Evolutionary conservation across 2,888 invertebrate genomes (phyloP), one percentile per base, ranked within the genome.

Genomic region (Acronicta alni): DNA sequence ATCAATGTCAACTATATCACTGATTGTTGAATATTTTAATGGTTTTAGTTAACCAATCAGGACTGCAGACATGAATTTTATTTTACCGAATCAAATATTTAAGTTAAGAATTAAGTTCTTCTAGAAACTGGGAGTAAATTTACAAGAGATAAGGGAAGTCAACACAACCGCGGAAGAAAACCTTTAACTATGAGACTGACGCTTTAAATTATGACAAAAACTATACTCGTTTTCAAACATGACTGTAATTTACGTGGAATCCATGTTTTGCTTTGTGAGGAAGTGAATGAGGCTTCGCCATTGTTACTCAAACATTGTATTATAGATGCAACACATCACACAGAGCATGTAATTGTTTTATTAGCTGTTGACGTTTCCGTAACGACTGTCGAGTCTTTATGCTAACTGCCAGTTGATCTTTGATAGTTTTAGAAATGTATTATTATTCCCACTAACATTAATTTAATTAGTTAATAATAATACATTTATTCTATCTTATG

Each of bases 231-330:
- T 70, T 70, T 38, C 55, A 39, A 46, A 49, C 44, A 59, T 38
- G 32, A 15, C 48, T 43, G 57, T 64, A 60, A 65, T 57, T 67
- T 60, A 58, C 57, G 62, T 63, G 57, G 68, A 60, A 57, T 32
- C 43, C 20, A 57, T 69, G 77, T 77, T 76, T 76, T 76, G 58
- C 42, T 12, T 17, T 4, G 52, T 41, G 43, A 75, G 77, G 75
- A 77, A 72, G 77, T 48, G 63, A 56, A 52, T 56, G 57, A 58
- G 37, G 37, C 43, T 57, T 6, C 44, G 20, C 58, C 48, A 73
- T 75, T 75, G 77, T 75, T 67, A 32, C 32, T 17, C 45, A 53
- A 47, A n/a, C 55, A 58, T 56, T 67, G 60, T 62, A 45, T 59
- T 53, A 48, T 46, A 20, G 42, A 37, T 44, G 15, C 47, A 48